These are phyloP conservation scores for Chaunax sp. DNA, from an alignment of 2,797 vertebrate species.

Conservation along the genomic window DNA sequence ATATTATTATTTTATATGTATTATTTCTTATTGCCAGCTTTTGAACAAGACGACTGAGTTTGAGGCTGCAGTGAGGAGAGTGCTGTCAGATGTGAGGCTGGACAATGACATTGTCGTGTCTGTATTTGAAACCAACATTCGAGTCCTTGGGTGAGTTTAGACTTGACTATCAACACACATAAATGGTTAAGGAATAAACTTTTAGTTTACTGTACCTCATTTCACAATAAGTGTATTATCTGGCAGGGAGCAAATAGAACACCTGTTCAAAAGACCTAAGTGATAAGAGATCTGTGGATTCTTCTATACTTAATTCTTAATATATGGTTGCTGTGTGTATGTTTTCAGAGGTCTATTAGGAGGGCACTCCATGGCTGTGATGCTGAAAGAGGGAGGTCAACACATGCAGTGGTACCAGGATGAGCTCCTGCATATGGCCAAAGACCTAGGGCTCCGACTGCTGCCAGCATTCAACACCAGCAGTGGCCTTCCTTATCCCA, in stretches of 20 bases:
- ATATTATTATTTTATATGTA: no score
- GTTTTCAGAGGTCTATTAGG: conserved; percentile 91
- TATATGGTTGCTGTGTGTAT: conserved; percentile 6
- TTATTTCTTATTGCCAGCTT: conserved; percentile 81
- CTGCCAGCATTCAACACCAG: conserved; percentile 98
- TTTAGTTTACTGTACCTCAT: background rate
- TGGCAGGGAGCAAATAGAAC: background rate
- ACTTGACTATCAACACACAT: background rate
- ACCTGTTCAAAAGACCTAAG: background rate
- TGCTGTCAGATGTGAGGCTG: conserved; percentile 94
- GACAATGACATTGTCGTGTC: conserved; percentile 99
- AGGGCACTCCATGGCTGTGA: conserved; percentile 95
- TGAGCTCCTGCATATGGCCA: conserved; percentile 96
- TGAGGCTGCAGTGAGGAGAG: conserved; percentile 95
- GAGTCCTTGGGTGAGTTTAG: conserved; percentile 94
- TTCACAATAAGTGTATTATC: background rate
- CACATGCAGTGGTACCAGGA: conserved; percentile 96
- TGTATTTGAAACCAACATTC: conserved; percentile 99
- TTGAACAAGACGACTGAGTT: conserved; percentile 98
- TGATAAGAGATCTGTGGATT: conserved; percentile 2
- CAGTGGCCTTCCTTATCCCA: conserved; percentile 97
- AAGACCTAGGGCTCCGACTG: conserved; percentile 93
- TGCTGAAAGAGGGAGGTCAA: conserved; percentile 93
- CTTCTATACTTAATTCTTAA: background rate
- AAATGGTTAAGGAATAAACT: background rate